Conservation (phyloP, 2,888 invertebrate genomes). For the Ophioninae sp. region DNA sequence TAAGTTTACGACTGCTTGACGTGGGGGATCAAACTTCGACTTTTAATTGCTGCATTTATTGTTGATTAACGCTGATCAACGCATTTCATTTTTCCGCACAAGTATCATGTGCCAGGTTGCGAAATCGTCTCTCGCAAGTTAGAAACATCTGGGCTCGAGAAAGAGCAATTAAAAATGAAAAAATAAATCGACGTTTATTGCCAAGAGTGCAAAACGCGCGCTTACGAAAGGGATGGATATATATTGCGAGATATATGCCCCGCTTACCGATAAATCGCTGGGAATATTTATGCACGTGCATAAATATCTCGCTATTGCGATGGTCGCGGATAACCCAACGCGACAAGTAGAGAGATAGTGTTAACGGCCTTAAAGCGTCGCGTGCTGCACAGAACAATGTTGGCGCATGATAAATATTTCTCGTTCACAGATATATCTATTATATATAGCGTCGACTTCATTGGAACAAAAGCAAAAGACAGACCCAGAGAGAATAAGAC, state of each 20-base stretch:
- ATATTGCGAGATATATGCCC: constrained; percentile 5
- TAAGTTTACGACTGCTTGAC: neutral
- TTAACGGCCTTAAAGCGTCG: constrained; percentile 41
- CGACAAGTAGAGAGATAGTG: constrained; percentile 51
- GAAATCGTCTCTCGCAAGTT: neutral
- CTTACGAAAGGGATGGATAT: constrained; percentile 6
- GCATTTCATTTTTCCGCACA: neutral
- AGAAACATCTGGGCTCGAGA: neutral
- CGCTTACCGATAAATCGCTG: constrained; percentile 43
- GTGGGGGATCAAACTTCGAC: neutral
- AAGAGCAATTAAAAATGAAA: constrained; percentile 23
- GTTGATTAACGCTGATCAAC: neutral
- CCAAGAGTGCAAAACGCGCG: neutral
- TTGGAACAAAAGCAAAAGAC: neutral
- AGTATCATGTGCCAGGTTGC: neutral
- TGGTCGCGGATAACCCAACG: constrained; percentile 40
- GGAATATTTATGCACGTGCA: constrained; percentile 55
- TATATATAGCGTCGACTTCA: neutral
- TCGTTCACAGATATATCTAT: constrained; percentile 15
- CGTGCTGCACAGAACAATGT: constrained; percentile 38
- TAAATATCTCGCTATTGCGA: constrained; percentile 47
- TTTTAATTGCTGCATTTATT: neutral
- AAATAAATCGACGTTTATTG: constrained; percentile 41
- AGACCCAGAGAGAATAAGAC: neutral
- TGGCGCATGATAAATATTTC: constrained; percentile 28